Conservation (phyloP, 2,888 invertebrate species). For the Morpho deidamia region DNA sequence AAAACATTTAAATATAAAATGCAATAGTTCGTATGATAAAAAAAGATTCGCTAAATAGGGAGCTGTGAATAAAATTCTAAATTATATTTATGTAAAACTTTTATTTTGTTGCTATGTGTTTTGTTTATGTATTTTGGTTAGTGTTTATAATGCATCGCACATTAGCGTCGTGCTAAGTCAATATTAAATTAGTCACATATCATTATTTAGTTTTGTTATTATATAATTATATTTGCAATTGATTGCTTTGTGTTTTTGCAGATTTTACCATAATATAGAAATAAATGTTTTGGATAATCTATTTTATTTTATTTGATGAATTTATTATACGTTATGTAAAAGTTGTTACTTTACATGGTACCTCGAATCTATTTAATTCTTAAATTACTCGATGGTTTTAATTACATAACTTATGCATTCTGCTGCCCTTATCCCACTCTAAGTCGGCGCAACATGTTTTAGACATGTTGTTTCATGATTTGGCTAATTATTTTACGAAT, state of each 20-base stretch:
- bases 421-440: no score
- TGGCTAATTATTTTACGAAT: no score
- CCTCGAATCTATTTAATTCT: no score
- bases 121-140: conserved; percentile 41
- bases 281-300: conserved; percentile 63
- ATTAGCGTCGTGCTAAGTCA: conserved; percentile 63
- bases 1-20: neutral
- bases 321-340: no score
- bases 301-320: conserved; percentile 9
- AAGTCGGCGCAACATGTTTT: no score
- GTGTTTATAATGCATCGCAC: conserved; percentile 40
- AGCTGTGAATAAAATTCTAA: conserved; percentile 51
- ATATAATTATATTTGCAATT: conserved; percentile 55
- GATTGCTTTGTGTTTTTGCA: conserved; percentile 72
- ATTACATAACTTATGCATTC: no score
- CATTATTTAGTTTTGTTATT: conserved; percentile 71
- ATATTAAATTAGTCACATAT: conserved; percentile 67
- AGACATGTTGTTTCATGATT: no score
- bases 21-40: neutral
- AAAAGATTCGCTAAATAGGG: conserved; percentile 32
- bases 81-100: conserved; percentile 61
- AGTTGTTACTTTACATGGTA: no score
- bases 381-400: no score
- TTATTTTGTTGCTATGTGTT: conserved; percentile 59
- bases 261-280: conserved; percentile 59